phyloP scores from a whole-genome alignment of 2,888 invertebrate genomes.

The Campaea margaritaria region DNA sequence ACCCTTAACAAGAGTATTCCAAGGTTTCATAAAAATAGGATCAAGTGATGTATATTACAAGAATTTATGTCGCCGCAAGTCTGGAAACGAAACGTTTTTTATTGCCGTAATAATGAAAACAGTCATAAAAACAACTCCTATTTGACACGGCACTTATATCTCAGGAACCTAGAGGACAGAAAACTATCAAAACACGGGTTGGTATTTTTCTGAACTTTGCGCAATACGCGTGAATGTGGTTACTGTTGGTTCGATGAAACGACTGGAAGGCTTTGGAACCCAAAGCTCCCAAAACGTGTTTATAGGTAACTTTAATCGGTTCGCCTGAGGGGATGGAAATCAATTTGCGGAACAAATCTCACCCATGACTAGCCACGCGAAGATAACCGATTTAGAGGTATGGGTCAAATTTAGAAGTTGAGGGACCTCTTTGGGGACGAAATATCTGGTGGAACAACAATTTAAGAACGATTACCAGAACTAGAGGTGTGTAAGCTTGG shows the following conservation, averaged over 20 bases:
- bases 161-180: not conserved
- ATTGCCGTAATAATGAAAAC: constrained; percentile 6
- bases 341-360: constrained; percentile 39
- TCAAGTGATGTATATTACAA: constrained; percentile 3
- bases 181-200: not conserved
- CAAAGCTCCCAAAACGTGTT: not conserved
- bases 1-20: not conserved
- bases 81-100: constrained; percentile 17
- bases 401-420: constrained; percentile 13
- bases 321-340: constrained; percentile 10
- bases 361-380: constrained; percentile 42
- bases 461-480: too few relatives aligned
- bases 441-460: not conserved
- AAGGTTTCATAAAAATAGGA: not conserved
- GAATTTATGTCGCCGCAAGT: constrained; percentile 18
- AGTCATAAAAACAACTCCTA: constrained; percentile 13
- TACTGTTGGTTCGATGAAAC: too few relatives aligned
- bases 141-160: constrained; percentile 3
- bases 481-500: too few relatives aligned
- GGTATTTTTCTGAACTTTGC: too few relatives aligned
- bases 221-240: too few relatives aligned
- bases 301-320: constrained; percentile 9
- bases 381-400: constrained; percentile 17
- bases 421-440: constrained; percentile 2
- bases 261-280: not conserved